Evolutionary conservation across 1,140 invertebrate species (phyloP).

Genomic region (Tetramorium simillimum): DNA sequence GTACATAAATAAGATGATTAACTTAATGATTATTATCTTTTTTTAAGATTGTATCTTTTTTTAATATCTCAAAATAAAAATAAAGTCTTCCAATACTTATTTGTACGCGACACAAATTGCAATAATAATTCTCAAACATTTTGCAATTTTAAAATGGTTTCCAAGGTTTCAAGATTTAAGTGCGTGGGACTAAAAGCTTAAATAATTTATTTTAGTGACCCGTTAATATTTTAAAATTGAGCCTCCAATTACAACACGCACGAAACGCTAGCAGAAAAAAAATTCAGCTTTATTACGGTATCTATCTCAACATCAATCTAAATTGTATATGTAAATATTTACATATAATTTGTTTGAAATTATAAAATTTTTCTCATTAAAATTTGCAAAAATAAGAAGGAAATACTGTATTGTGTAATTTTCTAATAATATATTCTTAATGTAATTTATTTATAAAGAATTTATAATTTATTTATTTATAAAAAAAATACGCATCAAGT

Average conservation of each 20-base stretch:
- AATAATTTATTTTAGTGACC: not conserved
- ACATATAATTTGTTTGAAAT: not conserved
- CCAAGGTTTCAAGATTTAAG: not conserved
- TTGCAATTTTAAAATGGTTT: not conserved
- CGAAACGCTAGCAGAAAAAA: not conserved
- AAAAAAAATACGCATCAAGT: not conserved
- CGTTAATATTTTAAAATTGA: conserved; percentile 9
- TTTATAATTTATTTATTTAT: not conserved
- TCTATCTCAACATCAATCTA: not conserved
- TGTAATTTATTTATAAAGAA: not conserved
- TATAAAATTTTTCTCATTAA: not conserved
- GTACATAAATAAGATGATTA: not conserved
- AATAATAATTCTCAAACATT: not conserved
- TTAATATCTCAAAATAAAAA: not conserved
- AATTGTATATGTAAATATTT: not conserved
- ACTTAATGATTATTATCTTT: not conserved
- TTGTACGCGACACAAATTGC: not conserved
- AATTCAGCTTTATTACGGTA: not conserved
- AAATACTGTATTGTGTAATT: not conserved
- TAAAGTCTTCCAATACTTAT: not conserved
- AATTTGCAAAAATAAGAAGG: not conserved
- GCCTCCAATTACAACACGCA: not conserved
- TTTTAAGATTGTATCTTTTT: not conserved
- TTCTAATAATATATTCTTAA: not conserved
- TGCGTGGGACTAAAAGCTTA: not conserved